phyloP scores from a whole-genome alignment of 2,113 vertebrate species.

The Barnardius zonarius region DNA sequence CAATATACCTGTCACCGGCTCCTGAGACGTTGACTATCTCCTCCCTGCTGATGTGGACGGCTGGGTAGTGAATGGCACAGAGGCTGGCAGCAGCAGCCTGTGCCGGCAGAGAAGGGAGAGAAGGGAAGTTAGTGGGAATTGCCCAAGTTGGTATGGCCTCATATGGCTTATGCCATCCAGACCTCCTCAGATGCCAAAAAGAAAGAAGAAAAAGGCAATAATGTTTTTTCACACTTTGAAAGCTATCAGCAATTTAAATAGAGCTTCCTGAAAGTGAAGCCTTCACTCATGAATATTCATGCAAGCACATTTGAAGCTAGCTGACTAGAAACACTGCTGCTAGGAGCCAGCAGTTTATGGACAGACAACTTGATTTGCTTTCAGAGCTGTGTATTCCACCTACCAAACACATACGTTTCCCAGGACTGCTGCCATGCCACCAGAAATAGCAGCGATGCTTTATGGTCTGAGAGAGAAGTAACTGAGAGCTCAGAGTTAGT shows the following conservation, averaged over 20 bases:
- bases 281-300: constrained; percentile 9
- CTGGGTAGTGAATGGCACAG: constrained; percentile 82
- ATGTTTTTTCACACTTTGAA: background rate
- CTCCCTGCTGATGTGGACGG: constrained; percentile 68
- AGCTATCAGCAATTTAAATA: background rate
- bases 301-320: background rate
- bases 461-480: background rate
- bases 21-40: constrained; percentile 86
- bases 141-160: background rate
- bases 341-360: background rate
- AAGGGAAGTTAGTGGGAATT: background rate
- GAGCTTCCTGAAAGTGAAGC: constrained; percentile 22
- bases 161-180: background rate
- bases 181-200: background rate
- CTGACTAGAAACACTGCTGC: background rate
- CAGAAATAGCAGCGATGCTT: background rate
- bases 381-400: background rate
- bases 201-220: background rate
- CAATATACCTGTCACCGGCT: constrained; percentile 86
- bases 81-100: constrained; percentile 70
- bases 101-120: background rate
- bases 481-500: background rate
- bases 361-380: background rate
- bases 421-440: background rate
- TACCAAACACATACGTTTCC: background rate